Evolutionary conservation across 2,113 vertebrate genomes (phyloP), one percentile per base, ranked within the genome.

Genomic region (Cyprinodon variegatus): DNA sequence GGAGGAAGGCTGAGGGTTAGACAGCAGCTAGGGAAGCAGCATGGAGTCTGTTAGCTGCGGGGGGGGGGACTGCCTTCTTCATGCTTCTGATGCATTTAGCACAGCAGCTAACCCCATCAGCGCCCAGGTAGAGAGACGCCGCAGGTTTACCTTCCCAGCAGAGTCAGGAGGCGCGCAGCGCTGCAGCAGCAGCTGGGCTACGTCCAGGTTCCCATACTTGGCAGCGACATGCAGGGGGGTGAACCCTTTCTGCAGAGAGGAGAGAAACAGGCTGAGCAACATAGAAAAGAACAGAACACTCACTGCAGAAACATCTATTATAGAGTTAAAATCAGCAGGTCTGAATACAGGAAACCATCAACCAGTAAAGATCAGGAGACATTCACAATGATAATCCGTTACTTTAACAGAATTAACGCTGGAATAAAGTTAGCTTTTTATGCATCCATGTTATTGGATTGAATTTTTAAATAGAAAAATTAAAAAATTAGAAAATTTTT

Each of bases 191-290:
- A 99, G 96, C 81, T 98, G 96, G 43, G 96, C 97, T 66, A 99
- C 97, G 78, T 98, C 98, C 74, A 98, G 91, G 91, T 97, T 99
- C 83, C 98, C 98, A 0, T 99, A 98, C 79, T 99, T 99, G 62
- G 97, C 93, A 0, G 97, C 98, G 75, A 99, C 97, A 0, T 99
- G 98, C 71, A 99, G 82, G 0, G 98, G 98, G 9, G 98, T 98
- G 69, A 99, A 99, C 66, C 97, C 98, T 92, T 99, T 99, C 98
- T 99, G 94, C 73, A n/a, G 38, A 71, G 43, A 65, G 40, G 38
- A 71, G 43, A 65, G 40, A 79, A 70, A 60, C 11, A 65, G n/a
- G 29, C 29, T 29, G 29, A 29, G 29, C 29, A 29, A 29, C 29
- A 29, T 29, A 29, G 29, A 29, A 29, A 29, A 29, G 29, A 29